phyloP scores from a whole-genome alignment of 2,113 vertebrate species.

The Mastomys coucha region DNA sequence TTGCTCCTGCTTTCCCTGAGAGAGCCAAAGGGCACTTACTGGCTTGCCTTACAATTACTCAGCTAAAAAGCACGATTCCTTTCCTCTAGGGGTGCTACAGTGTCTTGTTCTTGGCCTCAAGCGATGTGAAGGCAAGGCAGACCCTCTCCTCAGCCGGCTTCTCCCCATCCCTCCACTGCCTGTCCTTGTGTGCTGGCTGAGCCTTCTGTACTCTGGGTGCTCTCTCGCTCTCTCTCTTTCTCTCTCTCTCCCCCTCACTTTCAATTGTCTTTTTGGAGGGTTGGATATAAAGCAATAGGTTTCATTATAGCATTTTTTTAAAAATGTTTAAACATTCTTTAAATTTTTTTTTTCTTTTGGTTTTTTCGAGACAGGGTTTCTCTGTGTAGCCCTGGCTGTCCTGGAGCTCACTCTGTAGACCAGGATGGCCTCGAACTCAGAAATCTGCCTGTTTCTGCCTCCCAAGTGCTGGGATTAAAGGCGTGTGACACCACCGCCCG shows the following conservation, averaged over 20 bases:
- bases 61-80: conserved; percentile 46
- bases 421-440: too few relatives aligned
- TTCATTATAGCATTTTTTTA: not conserved
- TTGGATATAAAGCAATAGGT: not conserved
- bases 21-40: conserved; percentile 10
- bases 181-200: not conserved
- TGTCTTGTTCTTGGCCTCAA: conserved; percentile 2
- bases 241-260: not conserved
- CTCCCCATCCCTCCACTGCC: not conserved
- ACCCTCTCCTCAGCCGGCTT: not conserved
- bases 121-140: not conserved
- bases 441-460: too few relatives aligned
- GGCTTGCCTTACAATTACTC: conserved; percentile 53
- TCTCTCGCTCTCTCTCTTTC: not conserved
- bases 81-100: not conserved
- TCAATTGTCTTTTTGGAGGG: not conserved
- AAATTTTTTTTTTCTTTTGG: too few relatives aligned
- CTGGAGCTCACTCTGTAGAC: too few relatives aligned
- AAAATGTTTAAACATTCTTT: too few relatives aligned
- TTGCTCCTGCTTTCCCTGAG: conserved; percentile 55
- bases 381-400: too few relatives aligned
- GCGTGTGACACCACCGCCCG: too few relatives aligned
- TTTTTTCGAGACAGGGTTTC: too few relatives aligned
- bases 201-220: too few relatives aligned
- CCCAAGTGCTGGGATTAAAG: too few relatives aligned